phyloP scores from a whole-genome alignment of 2,888 invertebrate species.

The Hanleya hanleyi region DNA sequence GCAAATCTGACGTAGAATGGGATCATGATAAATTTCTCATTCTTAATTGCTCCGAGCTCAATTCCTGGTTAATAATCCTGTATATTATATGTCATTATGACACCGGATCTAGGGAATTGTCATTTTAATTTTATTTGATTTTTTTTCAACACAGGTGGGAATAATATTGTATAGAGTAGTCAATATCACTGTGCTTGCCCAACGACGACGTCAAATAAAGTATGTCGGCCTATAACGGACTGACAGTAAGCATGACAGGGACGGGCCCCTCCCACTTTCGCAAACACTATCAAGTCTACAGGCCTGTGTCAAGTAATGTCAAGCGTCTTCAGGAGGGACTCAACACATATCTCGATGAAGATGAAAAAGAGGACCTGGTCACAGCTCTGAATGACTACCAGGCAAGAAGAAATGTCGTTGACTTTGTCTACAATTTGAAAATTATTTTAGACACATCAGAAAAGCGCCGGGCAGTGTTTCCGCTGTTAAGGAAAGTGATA shows the following conservation, averaged over 20 bases:
- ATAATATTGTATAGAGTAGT: too few relatives aligned
- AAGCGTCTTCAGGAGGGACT: constrained; percentile 62
- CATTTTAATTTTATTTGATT: too few relatives aligned
- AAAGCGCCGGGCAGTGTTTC: constrained; percentile 54
- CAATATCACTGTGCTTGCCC: too few relatives aligned
- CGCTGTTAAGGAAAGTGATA: constrained; percentile 56
- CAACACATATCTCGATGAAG: constrained; percentile 52
- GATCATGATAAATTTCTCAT: too few relatives aligned
- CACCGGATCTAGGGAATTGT: too few relatives aligned
- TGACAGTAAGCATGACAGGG: background rate
- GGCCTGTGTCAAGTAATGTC: constrained; percentile 51
- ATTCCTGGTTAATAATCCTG: too few relatives aligned
- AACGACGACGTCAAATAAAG: too few relatives aligned
- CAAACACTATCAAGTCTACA: constrained; percentile 5
- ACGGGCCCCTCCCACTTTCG: background rate
- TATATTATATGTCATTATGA: too few relatives aligned
- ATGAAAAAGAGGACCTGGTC: constrained; percentile 57
- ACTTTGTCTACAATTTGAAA: constrained; percentile 53
- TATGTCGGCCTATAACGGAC: background rate
- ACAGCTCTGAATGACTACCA: constrained; percentile 60
- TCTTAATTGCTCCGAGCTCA: too few relatives aligned
- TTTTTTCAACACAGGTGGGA: too few relatives aligned
- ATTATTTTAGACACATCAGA: constrained; percentile 64
- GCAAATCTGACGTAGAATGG: too few relatives aligned
- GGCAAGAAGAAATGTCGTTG: constrained; percentile 53